Percentiles rank a stretch among this genome's conserved stretches.
Evolutionary conservation across 2,113 vertebrate species (phyloP).

Genomic region (Tachuris rubrigastra): DNA sequence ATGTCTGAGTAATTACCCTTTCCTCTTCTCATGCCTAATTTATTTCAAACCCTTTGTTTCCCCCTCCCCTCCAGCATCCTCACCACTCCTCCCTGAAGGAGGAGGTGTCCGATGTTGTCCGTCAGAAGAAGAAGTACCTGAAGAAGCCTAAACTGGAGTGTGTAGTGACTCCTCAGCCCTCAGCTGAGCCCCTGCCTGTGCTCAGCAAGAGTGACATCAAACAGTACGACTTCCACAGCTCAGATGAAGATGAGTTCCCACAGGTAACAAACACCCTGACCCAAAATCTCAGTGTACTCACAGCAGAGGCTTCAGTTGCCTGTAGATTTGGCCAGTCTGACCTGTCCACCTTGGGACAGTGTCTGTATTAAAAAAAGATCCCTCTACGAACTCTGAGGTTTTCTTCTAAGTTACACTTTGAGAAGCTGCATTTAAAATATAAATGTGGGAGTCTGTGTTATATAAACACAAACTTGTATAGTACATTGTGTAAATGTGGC

Average conservation of each 20-base stretch:
- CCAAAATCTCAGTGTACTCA: rapidly evolving
- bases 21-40: neutral
- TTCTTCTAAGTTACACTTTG: neutral
- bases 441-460: neutral
- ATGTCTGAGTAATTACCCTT: neutral
- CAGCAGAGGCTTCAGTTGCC: neutral
- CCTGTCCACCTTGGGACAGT: rapidly evolving
- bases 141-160: conserved; percentile 84
- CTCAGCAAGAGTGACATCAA: conserved; percentile 89
- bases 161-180: conserved; percentile 74
- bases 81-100: conserved; percentile 84
- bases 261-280: conserved; percentile 75
- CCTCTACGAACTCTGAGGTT: neutral
- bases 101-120: conserved; percentile 80
- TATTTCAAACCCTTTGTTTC: neutral
- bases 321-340: neutral
- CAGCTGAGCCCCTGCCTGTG: conserved; percentile 77
- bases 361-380: neutral
- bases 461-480: neutral
- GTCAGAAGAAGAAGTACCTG: conserved; percentile 88
- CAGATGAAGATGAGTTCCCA: conserved; percentile 89
- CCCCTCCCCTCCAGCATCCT: conserved; percentile 70
- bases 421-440: neutral
- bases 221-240: conserved; percentile 96
- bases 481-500: rapidly evolving